Conservation (phyloP, 2,797 vertebrate genomes). For the Sebastes nivosus region DNA sequence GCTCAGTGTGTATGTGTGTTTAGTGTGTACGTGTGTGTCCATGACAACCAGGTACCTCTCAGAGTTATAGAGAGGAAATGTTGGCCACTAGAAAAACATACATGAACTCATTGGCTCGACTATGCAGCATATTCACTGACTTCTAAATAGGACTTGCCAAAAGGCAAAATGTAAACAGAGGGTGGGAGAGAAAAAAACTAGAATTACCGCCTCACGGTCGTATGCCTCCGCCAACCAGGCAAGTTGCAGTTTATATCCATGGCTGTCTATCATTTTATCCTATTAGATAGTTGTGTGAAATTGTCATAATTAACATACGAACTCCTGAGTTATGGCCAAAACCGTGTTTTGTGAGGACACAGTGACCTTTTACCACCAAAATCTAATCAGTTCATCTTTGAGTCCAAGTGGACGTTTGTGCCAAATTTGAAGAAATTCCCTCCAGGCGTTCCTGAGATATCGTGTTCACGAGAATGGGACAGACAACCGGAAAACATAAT, state of each 20-base stretch:
- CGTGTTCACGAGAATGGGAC: no score
- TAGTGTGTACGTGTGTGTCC: conserved; percentile 36
- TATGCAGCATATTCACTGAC: conserved; percentile 30
- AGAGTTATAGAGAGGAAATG: conserved; percentile 49
- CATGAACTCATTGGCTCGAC: conserved; percentile 57
- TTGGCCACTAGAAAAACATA: conserved; percentile 58
- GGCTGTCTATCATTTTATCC: not conserved
- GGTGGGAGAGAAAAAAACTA: not conserved
- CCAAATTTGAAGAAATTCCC: no score
- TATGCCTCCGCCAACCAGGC: not conserved
- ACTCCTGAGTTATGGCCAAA: not conserved
- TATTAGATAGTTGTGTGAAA: not conserved
- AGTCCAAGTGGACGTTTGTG: no score
- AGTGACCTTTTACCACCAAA: no score
- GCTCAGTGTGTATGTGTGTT: conserved; percentile 21
- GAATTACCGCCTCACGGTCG: not conserved
- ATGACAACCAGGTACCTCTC: conserved; percentile 67
- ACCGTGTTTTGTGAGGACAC: not conserved
- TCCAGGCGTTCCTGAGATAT: no score
- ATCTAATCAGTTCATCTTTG: no score
- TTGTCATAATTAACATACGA: not conserved
- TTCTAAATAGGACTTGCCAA: conserved; percentile 37
- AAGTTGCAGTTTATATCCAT: not conserved
- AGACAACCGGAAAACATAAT: no score
- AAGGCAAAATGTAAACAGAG: conserved; percentile 37